phyloP scores from a whole-genome alignment of 1,140 invertebrate species.

The Onthophagus taurus region DNA sequence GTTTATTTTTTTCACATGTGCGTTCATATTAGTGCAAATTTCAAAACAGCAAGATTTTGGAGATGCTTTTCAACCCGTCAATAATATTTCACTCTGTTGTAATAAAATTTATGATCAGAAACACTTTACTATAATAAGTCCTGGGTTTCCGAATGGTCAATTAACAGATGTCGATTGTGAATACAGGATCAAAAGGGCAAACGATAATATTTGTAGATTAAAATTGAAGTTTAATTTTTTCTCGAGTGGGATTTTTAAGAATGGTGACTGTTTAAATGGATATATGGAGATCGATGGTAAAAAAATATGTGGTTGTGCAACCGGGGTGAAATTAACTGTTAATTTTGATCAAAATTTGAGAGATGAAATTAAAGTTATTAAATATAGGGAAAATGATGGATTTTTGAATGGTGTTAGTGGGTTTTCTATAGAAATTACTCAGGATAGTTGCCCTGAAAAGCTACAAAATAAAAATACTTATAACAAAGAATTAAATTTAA shows the following conservation, averaged over 20 bases:
- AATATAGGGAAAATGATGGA: constrained; percentile 18
- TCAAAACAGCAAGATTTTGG: too few species aligned
- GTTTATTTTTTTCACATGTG: too few species aligned
- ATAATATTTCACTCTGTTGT: constrained; percentile 39
- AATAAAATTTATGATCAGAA: constrained; percentile 36
- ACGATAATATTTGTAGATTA: constrained; percentile 40
- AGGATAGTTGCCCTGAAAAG: constrained; percentile 42
- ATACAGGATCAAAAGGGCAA: constrained; percentile 41
- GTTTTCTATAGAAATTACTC: constrained; percentile 45
- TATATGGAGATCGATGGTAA: constrained; percentile 46
- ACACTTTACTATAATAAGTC: constrained; percentile 44
- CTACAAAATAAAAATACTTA: too few species aligned
- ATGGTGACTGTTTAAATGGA: constrained; percentile 39
- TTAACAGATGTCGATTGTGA: constrained; percentile 36
- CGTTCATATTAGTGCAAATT: too few species aligned
- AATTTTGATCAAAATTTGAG: constrained; percentile 22
- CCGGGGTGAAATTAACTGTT: constrained; percentile 38
- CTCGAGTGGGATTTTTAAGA: constrained; percentile 38
- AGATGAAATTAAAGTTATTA: constrained; percentile 3
- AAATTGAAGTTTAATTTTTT: constrained; percentile 47
- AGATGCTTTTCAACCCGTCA: too few species aligned
- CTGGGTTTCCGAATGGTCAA: constrained; percentile 43
- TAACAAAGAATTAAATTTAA: too few species aligned
- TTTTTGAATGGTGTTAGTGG: constrained; percentile 36
- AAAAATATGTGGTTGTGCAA: constrained; percentile 46